Base-by-base conservation (phyloP, 2,113 vertebrate species). In the Odocoileus virginianus region DNA sequence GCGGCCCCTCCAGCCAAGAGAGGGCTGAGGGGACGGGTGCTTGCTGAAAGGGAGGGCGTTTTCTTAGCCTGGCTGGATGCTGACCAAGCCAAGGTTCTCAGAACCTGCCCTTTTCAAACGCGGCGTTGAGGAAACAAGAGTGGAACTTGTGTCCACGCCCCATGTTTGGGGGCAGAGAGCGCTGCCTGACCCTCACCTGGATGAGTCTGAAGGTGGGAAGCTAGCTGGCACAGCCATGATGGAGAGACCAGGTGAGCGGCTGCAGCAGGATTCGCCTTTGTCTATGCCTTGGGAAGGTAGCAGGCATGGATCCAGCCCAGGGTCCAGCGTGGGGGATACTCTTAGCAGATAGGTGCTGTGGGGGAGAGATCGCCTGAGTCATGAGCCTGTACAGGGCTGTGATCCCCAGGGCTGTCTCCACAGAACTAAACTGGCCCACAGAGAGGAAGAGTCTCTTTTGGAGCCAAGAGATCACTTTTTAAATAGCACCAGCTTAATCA, bases 251-350 rank as follows among this genome's bases (percentile, higher is more conserved):
- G 88, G 6, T 19, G 19, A 19, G 50, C 0, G 3, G 30, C 43
- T 60, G 21, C 40, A 50, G 3, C 0, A 0, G 8, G 45, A 21
- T 9, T 4, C 6, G 0, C 4, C 17, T 76, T 25, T 47, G 17
- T 17, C 8, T 52, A 12, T 0, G 1, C 3, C 13, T 55, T 13
- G 17, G 28, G 43, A 54, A 82, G 16, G 7, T 13, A 9, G 43
- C 67, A 40, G 67, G n/a, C 36, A 6, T 0, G 2, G 36, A 23
- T 5, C 19, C n/a, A 12, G 21, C 21, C 11, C 67, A 74, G 67
- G 8, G 30, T 5, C 33, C 50, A 15, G 13, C 8, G 6, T 25
- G 14, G 43, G 43, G 9, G 11, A 15, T 7, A 8, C 33, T 25
- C 43, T 52, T 50, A 93, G 57, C 2, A 7, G 57, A 7, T 40